Base-by-base conservation (phyloP, 2,113 vertebrate genomes). In the Pyrgilauda ruficollis region DNA sequence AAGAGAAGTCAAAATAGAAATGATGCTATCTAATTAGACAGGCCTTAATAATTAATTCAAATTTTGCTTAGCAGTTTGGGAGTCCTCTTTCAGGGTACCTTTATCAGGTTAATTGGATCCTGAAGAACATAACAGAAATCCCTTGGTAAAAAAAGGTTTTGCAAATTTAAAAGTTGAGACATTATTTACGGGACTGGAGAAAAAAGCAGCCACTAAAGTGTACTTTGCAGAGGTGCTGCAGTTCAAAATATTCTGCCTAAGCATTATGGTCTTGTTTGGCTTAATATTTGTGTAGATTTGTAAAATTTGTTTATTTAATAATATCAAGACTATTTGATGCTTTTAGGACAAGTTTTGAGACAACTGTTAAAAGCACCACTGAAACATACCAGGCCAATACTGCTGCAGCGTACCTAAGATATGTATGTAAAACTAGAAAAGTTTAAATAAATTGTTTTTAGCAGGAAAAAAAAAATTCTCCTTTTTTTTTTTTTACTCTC, bases 1-100 rank as follows among this genome's bases (percentile, higher is more conserved):
- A 92, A 70, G 1, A 94, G n/a, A 85, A 89, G 74, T 70, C 56
- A 93, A 93, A 95, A 86, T 22, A 77, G 49, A 95, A 92, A 79
- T 43, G 1, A 88, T 86, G n/a, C 19, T 66, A 37, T 50, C 53
- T 84, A 87, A 92, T 93, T 93, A 93, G 50, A 61, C 4, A 56
- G 61, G 30, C 74, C 52, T 69, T 85, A 43, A 46, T 47, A 84
- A 89, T 94, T 95, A 80, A 93, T 87, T 95, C 70, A 37, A 82
- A 79, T 20, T 84, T 72, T 59, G 13, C 43, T 28, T n/a, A 70
- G 43, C 55, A 82, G 46, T 74, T 68, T 73, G 33, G 21, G 43
- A 82, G 77, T 62, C 77, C 27, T 87, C 64, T 89, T 70, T 82
- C 61, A 90, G 82, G 75, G 22, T 63, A 80, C 35, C 59, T 91